Evolutionary conservation across 2,113 vertebrate species (phyloP).

Genomic region (Callaeas wilsoni): DNA sequence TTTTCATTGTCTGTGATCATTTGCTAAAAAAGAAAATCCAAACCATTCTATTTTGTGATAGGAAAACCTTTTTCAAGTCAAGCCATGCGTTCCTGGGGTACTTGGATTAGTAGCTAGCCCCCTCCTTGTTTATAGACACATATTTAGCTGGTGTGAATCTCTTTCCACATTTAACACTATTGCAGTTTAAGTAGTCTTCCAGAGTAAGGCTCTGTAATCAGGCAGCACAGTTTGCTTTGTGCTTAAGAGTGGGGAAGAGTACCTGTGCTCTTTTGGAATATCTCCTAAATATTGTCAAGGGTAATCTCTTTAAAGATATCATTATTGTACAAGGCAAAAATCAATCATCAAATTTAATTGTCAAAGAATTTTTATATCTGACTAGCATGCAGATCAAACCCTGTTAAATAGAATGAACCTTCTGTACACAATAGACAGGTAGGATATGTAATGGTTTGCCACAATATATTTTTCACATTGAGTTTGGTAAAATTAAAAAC

Average conservation of each 20-base stretch:
- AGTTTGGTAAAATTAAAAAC: background rate
- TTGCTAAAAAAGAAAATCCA: background rate
- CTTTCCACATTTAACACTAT: background rate
- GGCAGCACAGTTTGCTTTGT: background rate
- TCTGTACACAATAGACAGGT: background rate
- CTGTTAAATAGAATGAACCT: background rate
- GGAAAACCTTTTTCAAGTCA: background rate
- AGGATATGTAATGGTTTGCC: background rate
- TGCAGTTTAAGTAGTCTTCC: background rate
- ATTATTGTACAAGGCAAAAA: background rate
- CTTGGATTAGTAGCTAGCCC: background rate
- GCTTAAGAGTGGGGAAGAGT: background rate
- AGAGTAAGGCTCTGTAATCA: background rate
- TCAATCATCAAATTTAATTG: background rate
- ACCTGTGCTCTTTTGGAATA: background rate
- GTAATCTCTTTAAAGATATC: background rate
- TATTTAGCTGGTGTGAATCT: background rate
- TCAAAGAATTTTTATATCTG: background rate
- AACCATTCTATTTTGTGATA: background rate
- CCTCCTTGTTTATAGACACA: background rate
- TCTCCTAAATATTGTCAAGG: background rate
- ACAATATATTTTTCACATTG: background rate
- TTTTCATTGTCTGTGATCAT: constrained; percentile 7
- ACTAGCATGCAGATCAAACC: background rate
- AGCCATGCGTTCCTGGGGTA: background rate